phyloP scores from a whole-genome alignment of 2,797 vertebrate genomes.

The Orientallactaga sibirica region DNA sequence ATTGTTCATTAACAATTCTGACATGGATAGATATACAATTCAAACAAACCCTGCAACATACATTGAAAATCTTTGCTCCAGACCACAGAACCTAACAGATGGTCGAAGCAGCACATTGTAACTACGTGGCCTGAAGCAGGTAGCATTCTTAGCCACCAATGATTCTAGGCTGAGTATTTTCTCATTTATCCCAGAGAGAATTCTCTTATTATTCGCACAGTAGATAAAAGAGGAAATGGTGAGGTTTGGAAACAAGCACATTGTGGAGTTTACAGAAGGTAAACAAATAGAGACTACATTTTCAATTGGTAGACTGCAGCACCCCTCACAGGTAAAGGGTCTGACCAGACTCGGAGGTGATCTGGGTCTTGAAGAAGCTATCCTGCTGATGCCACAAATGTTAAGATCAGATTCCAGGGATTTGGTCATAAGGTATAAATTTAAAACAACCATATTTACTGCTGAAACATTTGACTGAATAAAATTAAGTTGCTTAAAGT shows the following conservation, averaged over 20 bases:
- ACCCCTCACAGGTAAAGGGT: too few species aligned
- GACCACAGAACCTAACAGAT: background rate
- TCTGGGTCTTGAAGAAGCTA: background rate
- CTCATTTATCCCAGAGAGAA: background rate
- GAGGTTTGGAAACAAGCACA: background rate
- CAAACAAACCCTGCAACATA: background rate
- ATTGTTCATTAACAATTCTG: background rate
- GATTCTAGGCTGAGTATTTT: background rate
- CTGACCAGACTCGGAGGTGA: background rate
- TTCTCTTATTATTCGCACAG: background rate
- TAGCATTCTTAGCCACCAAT: too few species aligned
- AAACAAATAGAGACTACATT: background rate
- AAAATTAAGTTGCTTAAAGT: background rate
- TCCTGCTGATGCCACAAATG: background rate
- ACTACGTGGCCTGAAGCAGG: rapidly evolving
- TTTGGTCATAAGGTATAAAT: background rate
- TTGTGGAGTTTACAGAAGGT: background rate
- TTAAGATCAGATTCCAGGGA: background rate
- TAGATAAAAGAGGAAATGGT: background rate
- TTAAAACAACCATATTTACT: background rate
- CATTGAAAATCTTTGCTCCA: background rate
- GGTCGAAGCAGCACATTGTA: too few species aligned
- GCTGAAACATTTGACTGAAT: background rate
- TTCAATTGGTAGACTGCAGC: background rate
- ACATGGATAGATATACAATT: background rate